These are phyloP conservation scores for Parapsyche elsis DNA, from an alignment of 1,140 invertebrate species.

Conservation along the genomic window DNA sequence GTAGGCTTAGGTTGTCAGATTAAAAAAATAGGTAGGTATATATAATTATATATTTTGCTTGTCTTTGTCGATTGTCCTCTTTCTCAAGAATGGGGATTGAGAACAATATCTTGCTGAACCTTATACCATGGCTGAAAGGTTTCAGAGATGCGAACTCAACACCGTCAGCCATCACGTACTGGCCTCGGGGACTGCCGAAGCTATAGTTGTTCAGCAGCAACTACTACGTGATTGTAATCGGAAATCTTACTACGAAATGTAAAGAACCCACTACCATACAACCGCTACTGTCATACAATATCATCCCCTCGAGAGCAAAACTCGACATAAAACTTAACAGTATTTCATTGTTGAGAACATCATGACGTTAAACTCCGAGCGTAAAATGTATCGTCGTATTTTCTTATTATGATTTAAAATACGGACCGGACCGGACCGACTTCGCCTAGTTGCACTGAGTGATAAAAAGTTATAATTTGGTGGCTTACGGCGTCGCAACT, in stretches of 20 bases:
- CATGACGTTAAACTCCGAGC: too few relatives aligned
- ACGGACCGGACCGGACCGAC: too few relatives aligned
- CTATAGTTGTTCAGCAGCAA: conserved; percentile 13
- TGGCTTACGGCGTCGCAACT: too few relatives aligned
- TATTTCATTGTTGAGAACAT: neutral
- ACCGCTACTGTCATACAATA: conserved; percentile 4
- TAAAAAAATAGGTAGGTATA: too few relatives aligned
- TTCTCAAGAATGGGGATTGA: neutral
- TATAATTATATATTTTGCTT: too few relatives aligned
- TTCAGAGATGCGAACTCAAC: conserved; percentile 2
- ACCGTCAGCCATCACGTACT: conserved; percentile 14
- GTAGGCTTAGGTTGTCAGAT: too few relatives aligned
- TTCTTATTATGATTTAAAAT: too few relatives aligned
- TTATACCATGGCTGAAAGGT: neutral
- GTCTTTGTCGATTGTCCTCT: neutral
- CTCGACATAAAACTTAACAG: neutral
- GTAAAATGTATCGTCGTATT: too few relatives aligned
- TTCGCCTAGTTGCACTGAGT: too few relatives aligned
- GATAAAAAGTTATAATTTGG: too few relatives aligned
- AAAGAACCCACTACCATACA: neutral
- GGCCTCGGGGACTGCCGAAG: neutral
- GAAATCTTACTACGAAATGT: conserved; percentile 5
- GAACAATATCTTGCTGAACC: neutral
- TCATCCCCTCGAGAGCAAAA: neutral
- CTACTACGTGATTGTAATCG: conserved; percentile 35